A percentile compares a stretch with the other conserved stretches of the same genome.
These are phyloP conservation scores for Microdon myrmicae DNA, from an alignment of 2,888 invertebrate species.

Conservation along the genomic window DNA sequence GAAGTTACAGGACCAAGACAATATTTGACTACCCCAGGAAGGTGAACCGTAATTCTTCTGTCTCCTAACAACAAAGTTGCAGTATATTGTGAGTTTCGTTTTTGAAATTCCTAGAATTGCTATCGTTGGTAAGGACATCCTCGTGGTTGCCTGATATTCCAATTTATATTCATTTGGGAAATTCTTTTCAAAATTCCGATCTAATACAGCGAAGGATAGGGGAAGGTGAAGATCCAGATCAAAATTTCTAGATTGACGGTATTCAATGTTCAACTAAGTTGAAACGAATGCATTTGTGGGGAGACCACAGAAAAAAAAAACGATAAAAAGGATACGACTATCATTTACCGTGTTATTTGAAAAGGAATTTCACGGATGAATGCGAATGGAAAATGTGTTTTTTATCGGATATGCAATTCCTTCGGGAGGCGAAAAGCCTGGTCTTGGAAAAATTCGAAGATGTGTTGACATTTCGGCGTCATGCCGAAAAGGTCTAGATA, in stretches of 20 bases:
- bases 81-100: constrained; percentile 29
- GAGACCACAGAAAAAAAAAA: neutral
- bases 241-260: no score
- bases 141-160: constrained; percentile 14
- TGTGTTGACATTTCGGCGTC: constrained; percentile 27
- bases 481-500: constrained; percentile 48
- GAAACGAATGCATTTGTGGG: no score
- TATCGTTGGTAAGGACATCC: constrained; percentile 6
- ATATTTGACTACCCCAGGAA: no score
- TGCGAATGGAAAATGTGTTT: constrained; percentile 33
- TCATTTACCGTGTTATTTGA: constrained; percentile 14
- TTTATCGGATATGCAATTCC: constrained; percentile 26
- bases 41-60: no score
- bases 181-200: constrained; percentile 18
- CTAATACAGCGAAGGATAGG: no score
- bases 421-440: neutral
- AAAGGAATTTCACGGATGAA: constrained; percentile 40
- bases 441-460: constrained; percentile 5
- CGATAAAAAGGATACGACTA: constrained; percentile 1
- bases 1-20: no score
- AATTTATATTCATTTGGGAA: constrained; percentile 31
- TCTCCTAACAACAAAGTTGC: no score
- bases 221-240: no score
- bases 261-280: no score
- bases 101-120: constrained; percentile 32